phyloP scores from a whole-genome alignment of 2,888 invertebrate species.

The Trachelus tabidus region DNA sequence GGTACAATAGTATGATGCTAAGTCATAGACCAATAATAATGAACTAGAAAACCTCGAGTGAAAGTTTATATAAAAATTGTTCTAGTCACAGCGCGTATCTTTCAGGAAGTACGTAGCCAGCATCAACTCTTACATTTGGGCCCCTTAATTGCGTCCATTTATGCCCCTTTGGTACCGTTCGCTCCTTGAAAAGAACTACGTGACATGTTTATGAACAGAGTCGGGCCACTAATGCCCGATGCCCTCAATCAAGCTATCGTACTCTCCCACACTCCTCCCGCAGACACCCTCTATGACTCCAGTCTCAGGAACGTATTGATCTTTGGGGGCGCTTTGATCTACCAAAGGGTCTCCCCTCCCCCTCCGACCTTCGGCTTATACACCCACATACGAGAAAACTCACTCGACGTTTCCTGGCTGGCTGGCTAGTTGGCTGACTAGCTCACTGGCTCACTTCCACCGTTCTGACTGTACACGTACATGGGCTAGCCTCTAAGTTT shows the following conservation, averaged over 20 bases:
- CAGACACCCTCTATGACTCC: not conserved
- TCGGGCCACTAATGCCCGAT: slow-evolving; percentile 55
- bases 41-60: not conserved
- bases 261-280: slow-evolving; percentile 22
- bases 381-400: not conserved
- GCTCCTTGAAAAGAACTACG: slow-evolving; percentile 51
- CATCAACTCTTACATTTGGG: slow-evolving; percentile 12
- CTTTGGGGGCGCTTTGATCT: slow-evolving; percentile 64
- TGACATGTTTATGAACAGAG: slow-evolving; percentile 63
- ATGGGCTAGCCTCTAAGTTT: slow-evolving; percentile 50
- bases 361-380: not conserved
- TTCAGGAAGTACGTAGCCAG: not conserved
- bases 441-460: not conserved
- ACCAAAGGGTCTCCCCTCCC: slow-evolving; percentile 49
- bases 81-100: not conserved
- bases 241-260: slow-evolving; percentile 61
- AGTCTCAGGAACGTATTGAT: slow-evolving; percentile 60
- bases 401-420: slow-evolving; percentile 12
- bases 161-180: slow-evolving; percentile 61
- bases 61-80: not conserved
- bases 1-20: not conserved
- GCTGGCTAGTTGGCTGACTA: not conserved
- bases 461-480: slow-evolving; percentile 29
- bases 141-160: slow-evolving; percentile 64
- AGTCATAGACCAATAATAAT: not conserved